Evolutionary conservation across 2,888 invertebrate species (phyloP), one percentile per base, ranked within the genome.

Genomic region (Epistrophe grossulariae): DNA sequence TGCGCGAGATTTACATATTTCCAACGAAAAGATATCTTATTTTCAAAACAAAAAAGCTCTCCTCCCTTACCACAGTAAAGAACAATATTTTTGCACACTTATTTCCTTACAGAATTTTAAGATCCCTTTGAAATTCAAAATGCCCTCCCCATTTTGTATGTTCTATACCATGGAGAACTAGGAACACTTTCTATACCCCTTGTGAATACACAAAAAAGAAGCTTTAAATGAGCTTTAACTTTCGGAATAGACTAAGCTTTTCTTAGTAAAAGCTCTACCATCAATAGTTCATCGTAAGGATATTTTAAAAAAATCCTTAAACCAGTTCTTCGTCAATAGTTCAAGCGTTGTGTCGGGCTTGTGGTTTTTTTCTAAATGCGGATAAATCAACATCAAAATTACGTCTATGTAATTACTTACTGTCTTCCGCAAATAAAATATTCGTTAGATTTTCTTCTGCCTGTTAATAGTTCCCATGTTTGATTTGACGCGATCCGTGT

Each of bases 271-370:
- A 82, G 59, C 66, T 24, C 24, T 70, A 28, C 3, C 19, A 11
- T 15, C 15, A 10, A n/a, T 28, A 4, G 64, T 84, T 66, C 64
- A 72, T 72, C 52, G n/a, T 6, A 71, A 50, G 57, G 40, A 72
- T 28, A 72, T 55, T 38, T 38, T 50, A 9, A 13, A 59, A n/a
- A 76, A 48, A 48, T 17, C 52, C 71, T 72, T 62, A 55, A 83
- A 77, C 15, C 87, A 87, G 87, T 87, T 79, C 77, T 68, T 79
- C 68, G 31, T 60, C 50, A 60, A 24, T 57, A 79, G 60, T 60
- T 60, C 13, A 15, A 40, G 71, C 57, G 52, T 83, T 52, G 31
- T 28, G 68, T 50, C 57, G n/a, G 43, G n/a, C n/a, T 13, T 38
- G 45, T 35, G 48, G 45, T 35, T 24, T 3, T n/a, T 45, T 11